These are phyloP conservation scores for Laterallus jamaicensis DNA, from an alignment of 2,113 vertebrate species.

Conservation along the genomic window DNA sequence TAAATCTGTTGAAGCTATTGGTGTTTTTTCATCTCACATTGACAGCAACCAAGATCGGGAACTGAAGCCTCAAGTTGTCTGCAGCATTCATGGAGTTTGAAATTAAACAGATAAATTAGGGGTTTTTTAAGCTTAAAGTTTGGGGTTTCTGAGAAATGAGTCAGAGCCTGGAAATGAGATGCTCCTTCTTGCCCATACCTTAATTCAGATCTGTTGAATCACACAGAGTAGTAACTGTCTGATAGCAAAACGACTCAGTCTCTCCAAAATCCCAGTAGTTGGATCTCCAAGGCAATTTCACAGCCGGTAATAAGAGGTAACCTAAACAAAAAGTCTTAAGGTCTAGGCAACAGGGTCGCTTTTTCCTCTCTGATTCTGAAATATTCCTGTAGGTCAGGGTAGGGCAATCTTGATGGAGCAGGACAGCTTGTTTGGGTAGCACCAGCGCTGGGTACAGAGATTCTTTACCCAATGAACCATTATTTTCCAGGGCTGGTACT, in stretches of 20 bases:
- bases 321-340: neutral
- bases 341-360: neutral
- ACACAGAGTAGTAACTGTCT: neutral
- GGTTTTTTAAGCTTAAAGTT: neutral
- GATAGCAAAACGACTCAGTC: neutral
- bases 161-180: neutral
- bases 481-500: neutral
- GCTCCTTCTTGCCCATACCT: neutral
- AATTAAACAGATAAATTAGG: neutral
- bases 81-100: neutral
- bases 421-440: neutral
- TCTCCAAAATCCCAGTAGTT: neutral
- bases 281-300: neutral
- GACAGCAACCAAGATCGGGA: neutral
- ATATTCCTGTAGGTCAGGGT: neutral
- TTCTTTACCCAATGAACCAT: neutral
- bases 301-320: neutral
- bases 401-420: neutral
- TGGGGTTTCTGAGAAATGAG: neutral
- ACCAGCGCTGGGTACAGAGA: neutral
- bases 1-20: neutral
- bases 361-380: neutral
- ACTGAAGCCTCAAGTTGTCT: neutral
- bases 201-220: neutral
- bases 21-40: neutral